phyloP scores from a whole-genome alignment of 2,113 vertebrate species.

The Gymnogyps californianus region DNA sequence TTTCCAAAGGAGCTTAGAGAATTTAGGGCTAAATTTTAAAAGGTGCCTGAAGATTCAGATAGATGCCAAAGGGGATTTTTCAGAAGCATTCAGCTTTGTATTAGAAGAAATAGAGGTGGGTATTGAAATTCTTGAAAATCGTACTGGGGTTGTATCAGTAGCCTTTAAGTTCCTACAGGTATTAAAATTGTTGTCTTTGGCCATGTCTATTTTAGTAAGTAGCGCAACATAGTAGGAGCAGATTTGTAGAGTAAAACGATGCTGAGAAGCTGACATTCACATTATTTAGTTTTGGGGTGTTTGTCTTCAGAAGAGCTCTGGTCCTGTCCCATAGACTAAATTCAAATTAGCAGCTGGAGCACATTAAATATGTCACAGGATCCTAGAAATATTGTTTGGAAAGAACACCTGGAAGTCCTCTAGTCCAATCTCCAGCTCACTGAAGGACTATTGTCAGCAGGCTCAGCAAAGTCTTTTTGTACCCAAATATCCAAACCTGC shows the following conservation, averaged over 20 bases:
- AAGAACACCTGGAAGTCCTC: background rate
- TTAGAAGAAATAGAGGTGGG: slow-evolving; percentile 17
- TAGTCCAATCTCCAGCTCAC: background rate
- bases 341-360: background rate
- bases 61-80: slow-evolving; percentile 49
- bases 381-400: background rate
- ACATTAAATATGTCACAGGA: background rate
- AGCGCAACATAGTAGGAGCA: background rate
- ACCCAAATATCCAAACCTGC: background rate
- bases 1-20: slow-evolving; percentile 64
- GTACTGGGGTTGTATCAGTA: background rate
- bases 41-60: slow-evolving; percentile 23
- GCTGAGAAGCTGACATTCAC: background rate
- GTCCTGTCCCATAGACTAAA: background rate
- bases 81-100: slow-evolving; percentile 6
- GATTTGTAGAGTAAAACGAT: background rate
- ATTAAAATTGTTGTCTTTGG: slow-evolving; percentile 17
- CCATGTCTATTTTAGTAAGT: background rate
- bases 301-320: background rate
- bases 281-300: background rate
- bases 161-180: slow-evolving; percentile 25
- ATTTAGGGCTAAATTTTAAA: slow-evolving; percentile 59
- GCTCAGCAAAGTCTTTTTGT: background rate
- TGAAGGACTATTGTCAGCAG: background rate
- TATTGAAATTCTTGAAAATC: slow-evolving; percentile 42